Evolutionary conservation across 2,797 vertebrate species (phyloP), one percentile per base, ranked within the genome.

Genomic region (Ispidina lecontei): DNA sequence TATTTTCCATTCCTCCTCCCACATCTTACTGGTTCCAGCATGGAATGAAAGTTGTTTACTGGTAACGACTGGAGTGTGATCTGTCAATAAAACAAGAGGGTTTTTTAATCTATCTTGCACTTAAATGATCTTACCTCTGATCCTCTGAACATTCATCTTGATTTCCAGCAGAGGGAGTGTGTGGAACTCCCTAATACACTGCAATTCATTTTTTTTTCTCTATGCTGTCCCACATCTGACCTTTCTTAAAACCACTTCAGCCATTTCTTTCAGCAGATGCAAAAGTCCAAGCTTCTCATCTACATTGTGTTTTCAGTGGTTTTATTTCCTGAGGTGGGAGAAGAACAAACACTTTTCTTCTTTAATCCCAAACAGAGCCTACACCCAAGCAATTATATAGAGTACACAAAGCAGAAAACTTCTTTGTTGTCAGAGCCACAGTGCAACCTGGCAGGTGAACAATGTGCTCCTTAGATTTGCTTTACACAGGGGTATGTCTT

Each of bases 131-230:
- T 77, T 70, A 62, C 47, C 28, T 83, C 49, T 78, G 56, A 81
- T 56, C 29, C 39, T 26, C 56, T 79, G 88, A 90, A 76, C 37
- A 21, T 90, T 86, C 56, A 26, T 0, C 2, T 39, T 68, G 14
- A 68, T 92, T 91, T 90, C 95, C 94, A 95, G 94, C 64, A 95
- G 95, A 95, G 87, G 92, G 83, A 94, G 80, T 58, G 29, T 51
- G 54, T 51, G 77, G 93, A 94, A 47, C 22, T 91, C 7, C 13
- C 25, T 69, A 25, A 63, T 74, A n/a, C 15, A 56, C 6, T 52
- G 22, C 33, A 70, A 44, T 60, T 91, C 0, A 0, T n/a, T 47
- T 35, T 76, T 87, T 82, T 87, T 89, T 91, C 29, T 63, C 39
- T 44, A 55, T 17, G 47, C 44, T 67, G 31, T 62, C n/a, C 25